Conservation (phyloP, 1,140 invertebrate genomes). For the Agrypnia vestita region DNA sequence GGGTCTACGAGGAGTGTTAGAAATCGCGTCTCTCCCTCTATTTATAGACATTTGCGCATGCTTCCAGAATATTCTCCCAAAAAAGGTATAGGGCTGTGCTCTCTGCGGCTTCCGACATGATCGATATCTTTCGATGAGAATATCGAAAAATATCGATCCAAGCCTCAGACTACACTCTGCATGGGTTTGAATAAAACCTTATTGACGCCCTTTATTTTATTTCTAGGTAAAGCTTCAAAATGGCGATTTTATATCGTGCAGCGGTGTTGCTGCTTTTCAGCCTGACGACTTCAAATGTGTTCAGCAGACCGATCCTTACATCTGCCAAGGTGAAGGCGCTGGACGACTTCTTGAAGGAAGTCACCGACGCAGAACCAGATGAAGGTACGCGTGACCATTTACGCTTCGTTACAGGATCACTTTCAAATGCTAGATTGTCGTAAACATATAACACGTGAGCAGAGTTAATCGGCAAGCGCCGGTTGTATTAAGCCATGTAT, state of each 20-base stretch:
- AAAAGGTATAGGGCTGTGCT: too few relatives aligned
- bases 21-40: too few relatives aligned
- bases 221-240: not conserved
- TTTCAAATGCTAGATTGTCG: not conserved
- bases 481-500: not conserved
- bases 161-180: too few relatives aligned
- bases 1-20: too few relatives aligned
- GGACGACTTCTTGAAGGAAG: constrained; percentile 46
- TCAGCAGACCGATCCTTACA: not conserved
- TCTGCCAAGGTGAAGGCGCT: constrained; percentile 30
- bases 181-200: too few relatives aligned
- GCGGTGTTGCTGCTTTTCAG: not conserved
- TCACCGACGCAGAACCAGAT: constrained; percentile 49
- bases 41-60: too few relatives aligned
- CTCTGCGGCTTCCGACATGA: too few relatives aligned
- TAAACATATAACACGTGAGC: not conserved
- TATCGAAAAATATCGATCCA: too few relatives aligned
- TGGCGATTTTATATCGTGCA: not conserved
- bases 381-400: constrained; percentile 36
- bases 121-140: too few relatives aligned
- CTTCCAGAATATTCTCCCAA: too few relatives aligned
- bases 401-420: not conserved
- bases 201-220: too few relatives aligned
- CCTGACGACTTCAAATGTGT: not conserved
- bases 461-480: not conserved